phyloP scores from a whole-genome alignment of 1,140 invertebrate species.

The Drosophila auraria region DNA sequence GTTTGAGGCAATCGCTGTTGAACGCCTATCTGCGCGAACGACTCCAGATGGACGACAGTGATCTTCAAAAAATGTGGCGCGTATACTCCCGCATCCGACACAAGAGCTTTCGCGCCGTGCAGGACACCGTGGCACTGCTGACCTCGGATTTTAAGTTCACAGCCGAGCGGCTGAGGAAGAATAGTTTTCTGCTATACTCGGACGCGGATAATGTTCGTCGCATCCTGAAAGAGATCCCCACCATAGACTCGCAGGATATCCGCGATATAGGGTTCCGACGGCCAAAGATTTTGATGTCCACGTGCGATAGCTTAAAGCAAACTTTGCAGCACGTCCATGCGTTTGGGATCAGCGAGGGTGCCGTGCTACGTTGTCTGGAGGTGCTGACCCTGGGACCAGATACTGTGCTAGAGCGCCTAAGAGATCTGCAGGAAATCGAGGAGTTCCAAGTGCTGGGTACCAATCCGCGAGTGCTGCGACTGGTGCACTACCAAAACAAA shows the following conservation, averaged over 20 bases:
- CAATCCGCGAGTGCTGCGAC: constrained; percentile 86
- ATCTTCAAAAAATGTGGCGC: constrained; percentile 86
- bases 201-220: constrained; percentile 86
- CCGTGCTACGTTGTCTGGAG: constrained; percentile 86
- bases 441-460: constrained; percentile 86
- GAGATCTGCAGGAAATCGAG: constrained; percentile 86
- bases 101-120: constrained; percentile 86
- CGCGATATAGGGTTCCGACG: constrained; percentile 85
- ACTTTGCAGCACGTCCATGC: constrained; percentile 85
- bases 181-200: constrained; percentile 86
- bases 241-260: constrained; percentile 86
- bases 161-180: constrained; percentile 85
- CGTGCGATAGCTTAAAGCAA: constrained; percentile 85
- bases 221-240: constrained; percentile 86
- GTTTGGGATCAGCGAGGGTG: constrained; percentile 85
- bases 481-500: constrained; percentile 87
- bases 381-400: constrained; percentile 86
- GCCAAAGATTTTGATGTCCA: constrained; percentile 87
- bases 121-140: constrained; percentile 85
- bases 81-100: constrained; percentile 86
- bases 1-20: constrained; percentile 85
- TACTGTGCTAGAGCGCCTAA: constrained; percentile 86
- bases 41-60: constrained; percentile 84
- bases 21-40: constrained; percentile 86
- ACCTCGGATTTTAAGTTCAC: constrained; percentile 85